Evolutionary conservation across 2,888 invertebrate genomes (phyloP).

Genomic region (Drosophila quinaria): DNA sequence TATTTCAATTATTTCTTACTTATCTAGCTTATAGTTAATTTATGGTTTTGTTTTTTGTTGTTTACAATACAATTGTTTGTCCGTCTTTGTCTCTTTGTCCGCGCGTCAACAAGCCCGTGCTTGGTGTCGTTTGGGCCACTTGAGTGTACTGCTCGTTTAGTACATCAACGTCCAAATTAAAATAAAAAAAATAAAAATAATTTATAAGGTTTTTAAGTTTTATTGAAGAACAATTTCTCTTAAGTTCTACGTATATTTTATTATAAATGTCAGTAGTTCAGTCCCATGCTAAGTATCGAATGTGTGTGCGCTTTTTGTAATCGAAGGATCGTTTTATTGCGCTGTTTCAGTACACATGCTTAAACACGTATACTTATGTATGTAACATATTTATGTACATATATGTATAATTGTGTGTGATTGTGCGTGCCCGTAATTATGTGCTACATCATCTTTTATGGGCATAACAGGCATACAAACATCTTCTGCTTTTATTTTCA

Average conservation of each 20-base stretch:
- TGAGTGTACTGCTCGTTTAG: too few species aligned
- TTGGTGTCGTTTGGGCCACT: too few species aligned
- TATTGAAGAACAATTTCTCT: background rate
- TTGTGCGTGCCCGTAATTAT: constrained; percentile 67
- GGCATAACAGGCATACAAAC: constrained; percentile 49
- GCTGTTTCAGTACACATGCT: constrained; percentile 30
- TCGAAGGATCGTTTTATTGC: constrained; percentile 50
- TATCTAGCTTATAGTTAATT: too few species aligned
- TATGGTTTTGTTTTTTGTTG: too few species aligned
- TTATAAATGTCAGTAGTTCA: background rate
- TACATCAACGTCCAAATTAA: too few species aligned
- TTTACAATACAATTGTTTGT: too few species aligned
- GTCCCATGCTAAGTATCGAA: constrained; percentile 6
- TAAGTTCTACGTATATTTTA: background rate
- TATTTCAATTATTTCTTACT: too few species aligned
- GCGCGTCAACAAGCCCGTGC: too few species aligned
- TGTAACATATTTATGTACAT: constrained; percentile 4
- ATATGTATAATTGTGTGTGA: constrained; percentile 11
- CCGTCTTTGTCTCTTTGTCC: too few species aligned
- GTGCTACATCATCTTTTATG: constrained; percentile 80
- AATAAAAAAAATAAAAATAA: too few species aligned
- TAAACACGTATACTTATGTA: constrained; percentile 7
- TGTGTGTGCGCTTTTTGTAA: constrained; percentile 1
- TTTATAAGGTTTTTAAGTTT: too few species aligned
- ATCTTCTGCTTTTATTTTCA: constrained; percentile 61